Conservation (phyloP, 2,888 invertebrate species). For the Beris chalybata region DNA sequence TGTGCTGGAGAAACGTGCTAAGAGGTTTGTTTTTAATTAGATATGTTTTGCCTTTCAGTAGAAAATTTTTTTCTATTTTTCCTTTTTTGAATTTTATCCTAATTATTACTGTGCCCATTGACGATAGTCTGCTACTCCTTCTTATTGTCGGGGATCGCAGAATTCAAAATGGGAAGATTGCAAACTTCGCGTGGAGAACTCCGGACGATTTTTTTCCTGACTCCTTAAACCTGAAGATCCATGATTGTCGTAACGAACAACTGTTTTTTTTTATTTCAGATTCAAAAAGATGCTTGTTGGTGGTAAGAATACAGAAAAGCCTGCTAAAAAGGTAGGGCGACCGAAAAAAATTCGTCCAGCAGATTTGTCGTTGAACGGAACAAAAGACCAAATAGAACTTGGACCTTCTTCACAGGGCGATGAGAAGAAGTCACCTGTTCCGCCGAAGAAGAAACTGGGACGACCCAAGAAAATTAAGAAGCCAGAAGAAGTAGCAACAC, state of each 20-base stretch:
- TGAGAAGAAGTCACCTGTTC: not conserved
- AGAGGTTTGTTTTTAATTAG: constrained; percentile 48
- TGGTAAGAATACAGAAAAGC: constrained; percentile 20
- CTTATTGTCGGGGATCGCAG: too few relatives aligned
- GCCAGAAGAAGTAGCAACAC: not conserved
- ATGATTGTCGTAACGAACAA: too few relatives aligned
- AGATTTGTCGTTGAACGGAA: not conserved
- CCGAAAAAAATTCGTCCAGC: not conserved
- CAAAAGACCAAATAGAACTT: not conserved
- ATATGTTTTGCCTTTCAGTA: too few relatives aligned
- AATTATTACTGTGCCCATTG: too few relatives aligned
- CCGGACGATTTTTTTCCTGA: too few relatives aligned
- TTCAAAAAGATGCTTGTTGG: constrained; percentile 51
- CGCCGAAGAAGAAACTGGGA: not conserved
- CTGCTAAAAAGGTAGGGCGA: too few relatives aligned
- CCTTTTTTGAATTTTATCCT: too few relatives aligned
- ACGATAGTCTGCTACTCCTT: too few relatives aligned
- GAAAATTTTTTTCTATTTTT: too few relatives aligned
- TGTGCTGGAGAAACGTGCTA: constrained; percentile 64
- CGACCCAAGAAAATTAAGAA: not conserved
- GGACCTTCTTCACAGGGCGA: not conserved
- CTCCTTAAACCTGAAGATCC: too few relatives aligned
- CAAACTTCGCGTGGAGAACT: too few relatives aligned
- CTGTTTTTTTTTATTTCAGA: constrained; percentile 41
- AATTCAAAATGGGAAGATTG: too few relatives aligned